These are phyloP conservation scores for Jordanella pulchra DNA, from an alignment of 2,797 vertebrate genomes.

Conservation along the genomic window DNA sequence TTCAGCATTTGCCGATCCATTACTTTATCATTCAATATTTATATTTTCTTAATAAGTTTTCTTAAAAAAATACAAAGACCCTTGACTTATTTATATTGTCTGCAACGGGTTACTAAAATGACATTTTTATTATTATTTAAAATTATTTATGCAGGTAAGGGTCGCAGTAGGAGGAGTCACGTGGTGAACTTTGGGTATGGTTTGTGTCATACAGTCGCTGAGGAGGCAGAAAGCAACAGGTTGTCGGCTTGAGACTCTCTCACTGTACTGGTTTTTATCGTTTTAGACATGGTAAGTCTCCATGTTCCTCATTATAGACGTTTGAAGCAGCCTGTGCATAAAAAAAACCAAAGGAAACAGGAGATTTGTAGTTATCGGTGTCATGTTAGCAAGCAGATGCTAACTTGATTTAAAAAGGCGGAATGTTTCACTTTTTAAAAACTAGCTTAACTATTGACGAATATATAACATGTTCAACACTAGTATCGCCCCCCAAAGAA, in stretches of 20 bases:
- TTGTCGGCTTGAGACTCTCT: not conserved
- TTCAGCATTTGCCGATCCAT: no score
- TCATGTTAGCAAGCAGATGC: not conserved
- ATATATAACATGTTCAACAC: not conserved
- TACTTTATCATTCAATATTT: not conserved
- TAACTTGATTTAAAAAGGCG: slow-evolving; percentile 8
- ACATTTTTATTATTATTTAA: no score
- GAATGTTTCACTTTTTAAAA: not conserved
- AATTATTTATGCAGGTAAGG: no score
- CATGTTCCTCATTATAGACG: accelerated
- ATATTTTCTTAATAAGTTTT: not conserved
- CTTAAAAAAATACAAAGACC: not conserved
- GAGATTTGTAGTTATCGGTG: not conserved
- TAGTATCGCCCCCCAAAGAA: not conserved
- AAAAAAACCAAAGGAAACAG: no score
- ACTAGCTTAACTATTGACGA: not conserved
- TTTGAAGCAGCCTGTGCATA: not conserved
- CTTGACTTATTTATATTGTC: not conserved
- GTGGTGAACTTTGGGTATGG: slow-evolving; percentile 38
- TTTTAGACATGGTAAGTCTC: slow-evolving; percentile 71
- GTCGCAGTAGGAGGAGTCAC: slow-evolving; percentile 7
- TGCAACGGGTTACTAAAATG: not conserved
- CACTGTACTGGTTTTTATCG: slow-evolving; percentile 51
- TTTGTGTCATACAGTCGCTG: not conserved
- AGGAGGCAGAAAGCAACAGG: slow-evolving; percentile 11